A percentile compares a stretch with the other conserved stretches of the same genome.
phyloP scores from a whole-genome alignment of 2,888 invertebrate genomes.

The Amphipoea oculea region DNA sequence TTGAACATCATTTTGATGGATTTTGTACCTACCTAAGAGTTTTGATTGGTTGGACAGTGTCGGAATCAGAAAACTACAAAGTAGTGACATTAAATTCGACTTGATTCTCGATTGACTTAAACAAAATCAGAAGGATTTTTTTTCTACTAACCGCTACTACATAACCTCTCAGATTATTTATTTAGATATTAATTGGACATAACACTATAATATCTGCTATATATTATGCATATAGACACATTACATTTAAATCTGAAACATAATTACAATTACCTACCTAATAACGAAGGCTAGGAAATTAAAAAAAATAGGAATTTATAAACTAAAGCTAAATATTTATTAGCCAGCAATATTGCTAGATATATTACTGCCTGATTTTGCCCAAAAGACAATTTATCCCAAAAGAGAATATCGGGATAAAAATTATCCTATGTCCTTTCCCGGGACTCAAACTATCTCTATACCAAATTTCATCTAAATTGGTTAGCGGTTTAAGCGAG shows the following conservation, averaged over 20 bases:
- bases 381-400: background rate
- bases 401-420: too few species aligned
- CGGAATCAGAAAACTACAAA: background rate
- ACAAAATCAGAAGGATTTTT: background rate
- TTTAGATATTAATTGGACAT: background rate
- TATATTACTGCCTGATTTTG: background rate
- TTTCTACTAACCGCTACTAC: too few species aligned
- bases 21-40: too few species aligned
- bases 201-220: conserved; percentile 1
- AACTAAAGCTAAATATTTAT: background rate
- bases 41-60: background rate
- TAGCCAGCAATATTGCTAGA: too few species aligned
- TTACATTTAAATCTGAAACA: conserved; percentile 10
- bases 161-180: too few species aligned
- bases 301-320: too few species aligned
- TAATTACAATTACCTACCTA: background rate
- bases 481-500: too few species aligned
- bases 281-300: too few species aligned
- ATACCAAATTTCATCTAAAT: too few species aligned
- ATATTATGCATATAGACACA: background rate
- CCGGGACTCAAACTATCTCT: too few species aligned
- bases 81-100: background rate
- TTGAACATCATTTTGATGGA: background rate
- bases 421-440: too few species aligned
- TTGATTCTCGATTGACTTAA: background rate